A percentile compares a stretch with the other conserved stretches of the same genome.
Conservation (phyloP, 2,797 vertebrate species). For the Clarias pachynema region DNA sequence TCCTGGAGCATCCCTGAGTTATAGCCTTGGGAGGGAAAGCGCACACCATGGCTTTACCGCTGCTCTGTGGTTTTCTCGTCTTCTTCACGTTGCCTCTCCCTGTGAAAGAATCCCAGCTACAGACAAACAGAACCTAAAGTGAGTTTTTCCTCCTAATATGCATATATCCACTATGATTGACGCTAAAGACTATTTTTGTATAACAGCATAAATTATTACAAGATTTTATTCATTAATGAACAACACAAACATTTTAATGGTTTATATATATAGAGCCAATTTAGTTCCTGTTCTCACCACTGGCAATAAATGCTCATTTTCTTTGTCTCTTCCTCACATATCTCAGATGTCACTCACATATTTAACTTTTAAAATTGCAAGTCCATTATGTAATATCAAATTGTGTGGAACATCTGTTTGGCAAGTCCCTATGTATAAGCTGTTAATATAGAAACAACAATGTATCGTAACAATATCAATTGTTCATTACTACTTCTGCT, state of each 20-base stretch:
- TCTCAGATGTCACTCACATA: neutral
- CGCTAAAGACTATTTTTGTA: neutral
- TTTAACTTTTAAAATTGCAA: neutral
- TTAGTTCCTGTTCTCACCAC: neutral
- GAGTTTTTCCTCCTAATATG: neutral
- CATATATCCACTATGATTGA: neutral
- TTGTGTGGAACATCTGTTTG: neutral
- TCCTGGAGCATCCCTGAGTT: constrained; percentile 67
- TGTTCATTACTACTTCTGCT: neutral
- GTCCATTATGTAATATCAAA: neutral
- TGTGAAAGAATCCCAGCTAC: constrained; percentile 93
- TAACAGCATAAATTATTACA: neutral
- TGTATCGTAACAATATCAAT: neutral
- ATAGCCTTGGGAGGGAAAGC: constrained; percentile 32
- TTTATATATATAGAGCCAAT: neutral
- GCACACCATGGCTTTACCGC: constrained; percentile 56
- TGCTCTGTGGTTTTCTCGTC: constrained; percentile 76
- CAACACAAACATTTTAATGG: neutral
- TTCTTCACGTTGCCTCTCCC: constrained; percentile 70
- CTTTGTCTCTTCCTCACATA: neutral
- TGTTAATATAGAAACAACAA: neutral
- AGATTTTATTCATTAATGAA: neutral
- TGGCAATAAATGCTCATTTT: neutral
- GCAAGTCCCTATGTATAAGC: neutral
- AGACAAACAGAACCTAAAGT: constrained; percentile 37